Base-by-base conservation (phyloP, 1,140 invertebrate genomes). In the Atta cephalotes region DNA sequence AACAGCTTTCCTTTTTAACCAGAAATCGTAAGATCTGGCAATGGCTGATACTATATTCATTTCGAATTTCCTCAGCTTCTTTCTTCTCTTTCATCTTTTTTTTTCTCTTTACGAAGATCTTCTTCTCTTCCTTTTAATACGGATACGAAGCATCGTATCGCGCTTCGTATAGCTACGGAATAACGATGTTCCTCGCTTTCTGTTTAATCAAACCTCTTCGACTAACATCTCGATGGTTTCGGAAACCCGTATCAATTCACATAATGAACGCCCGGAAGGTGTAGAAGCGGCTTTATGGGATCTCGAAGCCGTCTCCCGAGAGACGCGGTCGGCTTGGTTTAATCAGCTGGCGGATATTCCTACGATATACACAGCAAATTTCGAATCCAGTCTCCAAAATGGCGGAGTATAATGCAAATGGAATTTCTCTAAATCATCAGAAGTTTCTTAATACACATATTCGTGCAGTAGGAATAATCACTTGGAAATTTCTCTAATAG, bases 311-410 rank as follows among this genome's bases (percentile, higher is more conserved):
- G 14, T 58, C 49, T 60, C 56, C 80, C 72, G 56, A 49, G 89
- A 60, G 89, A 88, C 80, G 60, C 28, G 70, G 80, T 56, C 70
- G 31, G 89, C 85, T 90, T 76, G 51, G 80, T 85, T 90, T 90
- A 90, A 90, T 90, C 89, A 90, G 89, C 85, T 88, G 79, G 49
- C 65, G 85, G 79, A 81, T 87, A 87, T 87, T 72, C 77, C 25
- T 58, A 58, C 70, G 80, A 53, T 84, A 84, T 51, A 84, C 80
- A 76, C 80, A 49, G 80, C 80, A 71, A 53, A 81, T 81, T 81
- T 66, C n/a, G 45, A 51, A 65, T 84, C 68, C 3, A 74, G 68
- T 74, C 80, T 63, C 56, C 49, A 63, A 84, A 84, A 70, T 49
- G 56, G 39, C 58, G 70, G 56, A 21, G 39, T 31, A 84, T 84